Percentiles rank a stretch among this genome's conserved stretches.
These are phyloP conservation scores for Parus major DNA, from an alignment of 2,113 vertebrate genomes.

Conservation along the genomic window DNA sequence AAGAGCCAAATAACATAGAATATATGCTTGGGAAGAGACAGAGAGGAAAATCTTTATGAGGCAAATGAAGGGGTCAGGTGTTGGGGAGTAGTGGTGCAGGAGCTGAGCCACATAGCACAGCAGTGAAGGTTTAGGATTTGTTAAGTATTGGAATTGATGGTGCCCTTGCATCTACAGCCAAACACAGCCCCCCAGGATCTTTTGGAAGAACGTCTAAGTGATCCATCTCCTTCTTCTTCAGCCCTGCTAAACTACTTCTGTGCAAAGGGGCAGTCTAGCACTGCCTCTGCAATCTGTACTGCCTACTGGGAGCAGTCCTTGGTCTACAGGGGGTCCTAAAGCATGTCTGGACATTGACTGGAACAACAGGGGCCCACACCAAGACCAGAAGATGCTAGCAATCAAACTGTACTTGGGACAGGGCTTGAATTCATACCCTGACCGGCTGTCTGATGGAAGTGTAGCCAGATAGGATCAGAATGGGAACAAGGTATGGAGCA, in stretches of 20 bases:
- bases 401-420: background rate
- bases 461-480: background rate
- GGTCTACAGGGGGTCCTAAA: background rate
- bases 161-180: background rate
- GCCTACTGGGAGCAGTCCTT: background rate
- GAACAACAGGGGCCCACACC: background rate
- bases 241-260: background rate
- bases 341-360: background rate
- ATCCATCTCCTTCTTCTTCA: background rate
- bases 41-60: background rate
- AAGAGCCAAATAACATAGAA: background rate
- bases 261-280: background rate
- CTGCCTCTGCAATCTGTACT: background rate
- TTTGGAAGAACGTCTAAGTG: background rate
- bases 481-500: background rate
- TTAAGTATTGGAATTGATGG: background rate
- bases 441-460: background rate
- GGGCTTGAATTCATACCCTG: background rate
- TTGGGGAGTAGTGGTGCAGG: fast-evolving
- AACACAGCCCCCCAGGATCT: background rate
- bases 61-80: background rate
- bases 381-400: background rate
- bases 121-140: background rate
- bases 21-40: background rate
- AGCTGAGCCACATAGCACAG: background rate